Conservation (phyloP, 2,888 invertebrate species). For the Drosophila nigricruria region DNA sequence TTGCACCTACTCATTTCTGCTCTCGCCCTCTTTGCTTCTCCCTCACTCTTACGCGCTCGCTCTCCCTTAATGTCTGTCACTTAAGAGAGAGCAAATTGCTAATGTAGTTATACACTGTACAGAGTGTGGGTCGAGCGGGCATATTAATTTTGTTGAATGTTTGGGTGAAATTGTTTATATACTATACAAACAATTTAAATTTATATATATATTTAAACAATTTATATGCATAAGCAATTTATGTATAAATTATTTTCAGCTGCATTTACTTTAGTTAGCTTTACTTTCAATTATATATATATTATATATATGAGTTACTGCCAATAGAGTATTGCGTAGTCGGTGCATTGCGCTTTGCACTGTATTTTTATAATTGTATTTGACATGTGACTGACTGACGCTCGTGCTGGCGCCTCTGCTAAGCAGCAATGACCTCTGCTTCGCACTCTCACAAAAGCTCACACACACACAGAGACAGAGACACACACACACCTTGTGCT, state of each 20-base stretch:
- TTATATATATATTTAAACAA: no score
- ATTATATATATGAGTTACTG: no score
- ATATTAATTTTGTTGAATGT: not conserved
- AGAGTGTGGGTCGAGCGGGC: not conserved
- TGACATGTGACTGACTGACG: conserved; percentile 37
- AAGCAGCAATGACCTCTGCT: conserved; percentile 55
- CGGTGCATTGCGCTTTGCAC: not conserved
- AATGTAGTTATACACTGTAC: conserved; percentile 1
- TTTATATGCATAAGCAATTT: no score
- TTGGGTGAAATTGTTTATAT: no score
- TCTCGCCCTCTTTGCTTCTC: not conserved
- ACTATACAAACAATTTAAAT: no score
- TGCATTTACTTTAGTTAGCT: no score
- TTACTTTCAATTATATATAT: no score
- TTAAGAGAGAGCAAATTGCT: not conserved
- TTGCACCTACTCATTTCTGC: conserved; percentile 12
- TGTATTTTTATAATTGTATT: conserved; percentile 16
- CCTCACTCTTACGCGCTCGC: not conserved
- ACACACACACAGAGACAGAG: not conserved
- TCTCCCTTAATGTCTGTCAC: not conserved
- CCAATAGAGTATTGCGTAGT: conserved; percentile 12
- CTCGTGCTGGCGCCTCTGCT: conserved; percentile 38
- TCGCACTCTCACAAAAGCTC: conserved; percentile 10
- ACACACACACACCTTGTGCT: conserved; percentile 6
- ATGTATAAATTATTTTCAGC: no score